These are phyloP conservation scores for Eumeta japonica DNA, from an alignment of 1,140 invertebrate species.

Conservation along the genomic window DNA sequence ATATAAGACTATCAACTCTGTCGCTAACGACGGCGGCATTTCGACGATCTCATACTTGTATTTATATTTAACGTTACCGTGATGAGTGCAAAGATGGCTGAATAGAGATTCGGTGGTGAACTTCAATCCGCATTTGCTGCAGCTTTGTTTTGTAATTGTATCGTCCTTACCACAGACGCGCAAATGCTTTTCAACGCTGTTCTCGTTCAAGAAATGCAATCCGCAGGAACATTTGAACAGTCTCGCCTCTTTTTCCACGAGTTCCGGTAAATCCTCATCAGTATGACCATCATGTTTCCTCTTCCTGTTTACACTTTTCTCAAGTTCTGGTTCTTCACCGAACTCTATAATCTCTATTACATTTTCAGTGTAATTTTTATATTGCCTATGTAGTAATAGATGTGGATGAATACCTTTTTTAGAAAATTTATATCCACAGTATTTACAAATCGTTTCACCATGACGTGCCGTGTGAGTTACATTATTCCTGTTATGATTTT, in stretches of 20 bases:
- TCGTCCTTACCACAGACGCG: conserved; percentile 3
- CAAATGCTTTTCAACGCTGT: conserved; percentile 10
- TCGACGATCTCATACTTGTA: conserved; percentile 2
- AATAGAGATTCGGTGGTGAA: conserved; percentile 14
- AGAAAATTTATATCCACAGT: no score
- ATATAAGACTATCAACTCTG: conserved; percentile 1
- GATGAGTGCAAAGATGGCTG: conserved; percentile 14
- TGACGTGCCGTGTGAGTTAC: no score
- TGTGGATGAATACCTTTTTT: no score
- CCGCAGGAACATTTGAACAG: conserved; percentile 12
- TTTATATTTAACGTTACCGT: conserved; percentile 5
- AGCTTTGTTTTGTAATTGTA: conserved; percentile 9
- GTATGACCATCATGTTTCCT: no score
- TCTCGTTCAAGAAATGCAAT: conserved; percentile 9
- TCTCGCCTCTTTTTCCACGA: background rate
- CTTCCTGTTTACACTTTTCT: no score
- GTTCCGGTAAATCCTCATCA: background rate
- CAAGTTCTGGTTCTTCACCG: no score
- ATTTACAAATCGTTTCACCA: no score
- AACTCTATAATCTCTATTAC: no score
- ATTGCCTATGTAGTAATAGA: no score
- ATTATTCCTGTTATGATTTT: no score
- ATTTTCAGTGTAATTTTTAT: no score
- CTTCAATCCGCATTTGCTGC: conserved; percentile 13
- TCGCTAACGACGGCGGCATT: background rate